Conservation (phyloP, 2,797 vertebrate species). For the Halcyon badia region DNA sequence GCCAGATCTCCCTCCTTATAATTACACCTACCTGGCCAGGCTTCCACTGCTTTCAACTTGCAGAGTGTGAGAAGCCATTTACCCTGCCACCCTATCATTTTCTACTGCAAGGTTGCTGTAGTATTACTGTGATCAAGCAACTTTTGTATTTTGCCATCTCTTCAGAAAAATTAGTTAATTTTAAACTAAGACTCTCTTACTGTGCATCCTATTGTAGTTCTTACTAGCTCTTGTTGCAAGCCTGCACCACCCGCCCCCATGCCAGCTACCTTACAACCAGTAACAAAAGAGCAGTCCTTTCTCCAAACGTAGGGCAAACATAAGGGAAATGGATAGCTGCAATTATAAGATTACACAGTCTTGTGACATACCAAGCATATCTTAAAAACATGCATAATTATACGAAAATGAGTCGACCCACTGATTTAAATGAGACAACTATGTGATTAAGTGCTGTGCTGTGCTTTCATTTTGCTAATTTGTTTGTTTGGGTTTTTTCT, state of each 20-base stretch:
- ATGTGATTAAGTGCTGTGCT: slow-evolving; percentile 9
- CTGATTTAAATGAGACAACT: slow-evolving; percentile 51
- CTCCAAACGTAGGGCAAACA: slow-evolving; percentile 3
- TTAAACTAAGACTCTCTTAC: background rate
- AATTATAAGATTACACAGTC: slow-evolving; percentile 42
- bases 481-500: background rate
- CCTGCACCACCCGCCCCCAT: no score
- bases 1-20: background rate
- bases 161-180: background rate
- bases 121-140: background rate
- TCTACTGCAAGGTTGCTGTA: background rate
- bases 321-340: slow-evolving; percentile 24
- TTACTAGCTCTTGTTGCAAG: background rate
- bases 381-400: slow-evolving; percentile 52
- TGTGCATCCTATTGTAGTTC: background rate
- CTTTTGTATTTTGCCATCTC: background rate
- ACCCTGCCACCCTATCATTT: background rate
- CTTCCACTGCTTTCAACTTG: background rate
- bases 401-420: background rate
- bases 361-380: slow-evolving; percentile 8
- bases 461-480: slow-evolving; percentile 38
- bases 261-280: background rate
- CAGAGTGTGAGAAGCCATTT: background rate
- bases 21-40: background rate
- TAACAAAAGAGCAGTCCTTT: background rate